Evolutionary conservation across 2,113 vertebrate genomes (phyloP), one percentile per base, ranked within the genome.

Genomic region (Stictonetta naevosa): DNA sequence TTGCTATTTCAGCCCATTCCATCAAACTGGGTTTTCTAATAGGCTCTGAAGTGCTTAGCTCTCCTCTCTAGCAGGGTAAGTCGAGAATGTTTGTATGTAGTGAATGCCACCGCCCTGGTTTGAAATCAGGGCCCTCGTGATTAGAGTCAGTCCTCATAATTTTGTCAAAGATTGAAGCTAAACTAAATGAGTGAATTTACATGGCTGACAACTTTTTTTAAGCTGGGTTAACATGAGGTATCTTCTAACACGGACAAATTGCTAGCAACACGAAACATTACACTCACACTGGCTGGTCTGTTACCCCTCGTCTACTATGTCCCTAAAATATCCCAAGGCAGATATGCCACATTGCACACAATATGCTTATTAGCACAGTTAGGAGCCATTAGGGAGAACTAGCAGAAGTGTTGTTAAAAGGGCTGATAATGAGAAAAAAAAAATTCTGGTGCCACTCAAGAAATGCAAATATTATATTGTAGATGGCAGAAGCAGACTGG

Each of bases 341-440:
- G 91, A 83, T 53, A 85, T 77, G 63, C n/a, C 77, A 85, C 88
- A 85, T 50, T 93, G 90, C 77, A 92, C 78, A 87, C 63, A 74
- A 28, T 83, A 76, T 80, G 63, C 74, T 96, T 93, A 79, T 82
- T 93, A 96, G 86, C 67, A 91, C 83, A 85, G 74, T 76, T 76
- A 92, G 86, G 40, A 91, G 63, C 73, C 85, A 74, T 81, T 69
- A 95, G 60, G 63, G 91, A 86, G 60, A 96, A n/a, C 82, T 52
- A 56, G 75, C 52, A 74, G 53, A 86, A 90, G 34, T 73, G 59
- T 59, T 86, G 64, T 81, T 96, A 92, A 92, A 94, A 93, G 68
- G 48, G 17, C n/a, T 89, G 71, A 82, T 76, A 62, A 73, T 10
- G 55, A 84, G 42, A 44, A 76, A 75, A 79, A 79, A 92, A 29